Base-by-base conservation (phyloP, 2,797 vertebrate species). In the Epinephelus coioides region DNA sequence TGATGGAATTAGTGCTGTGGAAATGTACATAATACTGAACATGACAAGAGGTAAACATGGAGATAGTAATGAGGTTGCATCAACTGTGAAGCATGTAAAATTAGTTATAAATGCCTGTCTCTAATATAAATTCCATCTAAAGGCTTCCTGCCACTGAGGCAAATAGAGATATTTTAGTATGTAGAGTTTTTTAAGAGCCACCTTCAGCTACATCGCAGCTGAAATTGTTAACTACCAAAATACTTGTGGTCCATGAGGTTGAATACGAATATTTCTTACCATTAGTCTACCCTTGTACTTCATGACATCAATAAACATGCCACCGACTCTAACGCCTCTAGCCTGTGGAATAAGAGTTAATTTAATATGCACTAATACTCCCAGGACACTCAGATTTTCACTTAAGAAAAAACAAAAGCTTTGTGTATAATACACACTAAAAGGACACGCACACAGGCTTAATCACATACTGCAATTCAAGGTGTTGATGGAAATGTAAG, bases 401-500 rank as follows among this genome's bases (percentile, higher is more conserved):
- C 44, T 62, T 79, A 61, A 17, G 51, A 70, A 73, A 34, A 86
- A 81, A 72, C 67, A 81, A 83, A 76, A 64, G 65, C 61, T 25
- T 57, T 11, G 14, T 12, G 69, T 19, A 79, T 63, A 12, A 1
- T 14, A 46, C 69, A 71, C 53, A 67, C 34, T 40, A 67, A 38
- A 55, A 79, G 19, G 43, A 72, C 57, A 53, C 18, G 46, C 18
- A 30, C 18, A 17, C 56, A 67, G 62, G 71, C 51, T 81, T 81
- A 73, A 81, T 84, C 56, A 27, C 51, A 68, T 64, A 40, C 46
- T 67, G 53, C 54, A 40, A 57, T 57, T 73, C 50, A 70, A 89
- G 63, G 79, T 82, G 82, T 76, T 73, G 79, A 80, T 81, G 69
- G 59, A 67, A 85, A 78, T 60, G 14, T 75, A 83, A 89, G 55